Conservation (phyloP, 2,113 vertebrate genomes). For the Calcarius ornatus region DNA sequence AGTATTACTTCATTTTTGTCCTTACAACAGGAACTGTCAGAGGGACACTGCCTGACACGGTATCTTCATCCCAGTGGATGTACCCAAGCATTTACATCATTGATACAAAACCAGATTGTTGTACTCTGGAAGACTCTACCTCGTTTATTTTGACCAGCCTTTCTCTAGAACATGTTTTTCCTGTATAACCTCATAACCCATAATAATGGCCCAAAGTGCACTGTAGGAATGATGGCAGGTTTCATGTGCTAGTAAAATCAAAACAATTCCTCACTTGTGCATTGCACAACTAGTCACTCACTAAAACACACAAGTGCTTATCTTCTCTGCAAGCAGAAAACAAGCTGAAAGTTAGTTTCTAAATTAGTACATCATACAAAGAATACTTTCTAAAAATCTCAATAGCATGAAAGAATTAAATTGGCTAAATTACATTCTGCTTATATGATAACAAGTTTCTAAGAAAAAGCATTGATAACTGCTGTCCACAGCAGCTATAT, state of each 20-base stretch:
- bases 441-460: background rate
- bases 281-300: constrained; percentile 32
- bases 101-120: constrained; percentile 50
- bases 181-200: constrained; percentile 66
- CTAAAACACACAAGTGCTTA: background rate
- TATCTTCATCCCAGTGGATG: constrained; percentile 41
- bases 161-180: constrained; percentile 72
- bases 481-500: background rate
- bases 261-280: constrained; percentile 45
- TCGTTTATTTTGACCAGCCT: constrained; percentile 47
- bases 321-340: background rate
- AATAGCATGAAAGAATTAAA: background rate
- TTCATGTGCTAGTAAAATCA: constrained; percentile 44
- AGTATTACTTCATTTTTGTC: constrained; percentile 57
- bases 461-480: background rate
- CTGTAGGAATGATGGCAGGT: constrained; percentile 46
- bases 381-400: background rate
- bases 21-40: constrained; percentile 44
- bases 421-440: background rate
- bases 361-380: background rate
- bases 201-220: constrained; percentile 68
- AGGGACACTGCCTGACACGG: constrained; percentile 10
- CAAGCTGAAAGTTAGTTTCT: background rate
- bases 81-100: constrained; percentile 40
- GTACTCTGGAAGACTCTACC: background rate